Conservation (phyloP, 2,797 vertebrate genomes). For the Limosa lapponica region DNA sequence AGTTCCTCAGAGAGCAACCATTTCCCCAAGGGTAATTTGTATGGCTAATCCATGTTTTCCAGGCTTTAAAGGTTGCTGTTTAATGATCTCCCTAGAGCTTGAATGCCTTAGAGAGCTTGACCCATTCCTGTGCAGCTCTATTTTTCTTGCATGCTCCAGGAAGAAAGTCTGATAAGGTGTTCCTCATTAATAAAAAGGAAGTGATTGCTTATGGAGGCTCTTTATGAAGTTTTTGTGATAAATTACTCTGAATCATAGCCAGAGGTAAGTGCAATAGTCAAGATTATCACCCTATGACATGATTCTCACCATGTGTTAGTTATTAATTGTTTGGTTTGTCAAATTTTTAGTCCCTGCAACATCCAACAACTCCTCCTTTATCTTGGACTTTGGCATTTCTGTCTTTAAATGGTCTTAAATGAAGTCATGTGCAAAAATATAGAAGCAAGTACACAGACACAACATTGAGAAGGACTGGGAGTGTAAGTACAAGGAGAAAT, state of each 20-base stretch:
- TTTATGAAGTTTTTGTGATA: background rate
- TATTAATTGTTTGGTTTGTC: background rate
- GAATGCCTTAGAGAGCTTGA: background rate
- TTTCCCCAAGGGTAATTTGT: background rate
- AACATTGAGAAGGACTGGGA: background rate
- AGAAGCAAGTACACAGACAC: background rate
- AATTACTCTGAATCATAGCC: background rate
- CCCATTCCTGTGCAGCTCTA: background rate
- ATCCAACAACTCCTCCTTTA: background rate
- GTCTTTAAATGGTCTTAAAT: background rate
- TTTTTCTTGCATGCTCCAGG: background rate
- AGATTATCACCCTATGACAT: background rate
- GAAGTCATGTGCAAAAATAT: background rate
- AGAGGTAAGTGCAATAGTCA: background rate
- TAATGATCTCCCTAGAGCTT: background rate
- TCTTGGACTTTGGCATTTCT: background rate
- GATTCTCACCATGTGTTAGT: background rate
- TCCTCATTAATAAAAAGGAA: background rate
- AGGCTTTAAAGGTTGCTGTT: background rate
- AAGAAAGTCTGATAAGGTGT: background rate
- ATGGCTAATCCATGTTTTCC: background rate
- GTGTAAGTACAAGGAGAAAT: background rate
- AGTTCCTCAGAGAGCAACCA: background rate
- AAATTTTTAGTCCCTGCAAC: background rate
- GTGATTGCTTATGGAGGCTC: background rate